Percentiles rank a stretch among this genome's conserved stretches.
Conservation (phyloP, 2,888 invertebrate genomes). For the Calameuta filiformis region DNA sequence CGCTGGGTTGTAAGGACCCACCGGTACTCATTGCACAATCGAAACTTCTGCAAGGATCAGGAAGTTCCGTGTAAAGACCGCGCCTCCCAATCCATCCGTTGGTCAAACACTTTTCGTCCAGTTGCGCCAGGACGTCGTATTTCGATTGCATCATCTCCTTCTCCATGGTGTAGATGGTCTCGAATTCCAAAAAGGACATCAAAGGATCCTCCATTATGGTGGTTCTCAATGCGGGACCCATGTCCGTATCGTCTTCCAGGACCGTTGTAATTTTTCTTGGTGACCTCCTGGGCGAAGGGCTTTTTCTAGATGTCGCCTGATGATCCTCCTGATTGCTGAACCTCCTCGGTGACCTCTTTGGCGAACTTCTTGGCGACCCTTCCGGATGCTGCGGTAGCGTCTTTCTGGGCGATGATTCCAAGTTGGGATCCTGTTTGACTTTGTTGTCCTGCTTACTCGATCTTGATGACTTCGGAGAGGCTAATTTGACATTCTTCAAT, state of each 20-base stretch:
- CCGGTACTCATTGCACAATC: neutral
- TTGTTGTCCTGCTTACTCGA: slow-evolving; percentile 22
- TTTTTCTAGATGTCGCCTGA: slow-evolving; percentile 6
- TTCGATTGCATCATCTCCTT: slow-evolving; percentile 49
- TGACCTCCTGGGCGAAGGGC: slow-evolving; percentile 33
- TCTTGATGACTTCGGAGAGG: slow-evolving; percentile 32
- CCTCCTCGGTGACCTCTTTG: slow-evolving; percentile 39
- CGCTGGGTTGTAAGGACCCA: slow-evolving; percentile 56
- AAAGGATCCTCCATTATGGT: slow-evolving; percentile 27
- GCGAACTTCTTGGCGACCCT: slow-evolving; percentile 26
- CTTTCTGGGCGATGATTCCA: slow-evolving; percentile 24
- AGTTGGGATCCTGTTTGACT: slow-evolving; percentile 29
- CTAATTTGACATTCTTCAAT: slow-evolving; percentile 40
- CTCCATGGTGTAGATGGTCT: slow-evolving; percentile 52
- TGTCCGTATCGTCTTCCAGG: slow-evolving; percentile 40
- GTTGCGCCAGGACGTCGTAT: slow-evolving; percentile 41
- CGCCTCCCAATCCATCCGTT: slow-evolving; percentile 47
- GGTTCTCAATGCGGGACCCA: slow-evolving; percentile 41
- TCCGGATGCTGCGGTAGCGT: slow-evolving; percentile 23
- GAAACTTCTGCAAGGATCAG: slow-evolving; percentile 45
- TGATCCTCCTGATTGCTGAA: slow-evolving; percentile 27
- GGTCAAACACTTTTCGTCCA: slow-evolving; percentile 45
- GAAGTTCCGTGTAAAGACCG: slow-evolving; percentile 53
- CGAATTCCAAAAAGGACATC: slow-evolving; percentile 56
- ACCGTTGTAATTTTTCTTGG: slow-evolving; percentile 22